Evolutionary conservation across 2,888 invertebrate species (phyloP), one percentile per base, ranked within the genome.

Genomic region (Dicranocentrus wangi): DNA sequence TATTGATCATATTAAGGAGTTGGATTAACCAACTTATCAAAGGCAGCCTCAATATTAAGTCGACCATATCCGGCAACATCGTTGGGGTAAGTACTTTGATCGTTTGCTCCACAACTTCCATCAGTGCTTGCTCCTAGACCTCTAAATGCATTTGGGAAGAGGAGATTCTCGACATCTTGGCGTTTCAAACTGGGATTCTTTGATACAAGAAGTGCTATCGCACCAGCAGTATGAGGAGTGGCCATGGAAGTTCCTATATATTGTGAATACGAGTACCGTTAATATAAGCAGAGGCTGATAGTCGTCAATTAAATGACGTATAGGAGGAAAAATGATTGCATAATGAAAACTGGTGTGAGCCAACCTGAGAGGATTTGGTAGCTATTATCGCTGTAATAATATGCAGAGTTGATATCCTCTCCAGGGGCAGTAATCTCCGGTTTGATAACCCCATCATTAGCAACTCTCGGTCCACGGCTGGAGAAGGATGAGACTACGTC

Each of bases 191-290:
- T 23, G 7, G 63, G 70, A 17, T 76, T 61, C 17, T 39, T 47
- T 7, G 76, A 76, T 13, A 80, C 13, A 0, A 80, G 27, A 1
- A 80, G 39, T 0, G 80, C 80, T 7, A 13, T 61, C 1, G 76
- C 71, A 5, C 79, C 79, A 8, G 72, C 60, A 23, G 39, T 53
- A 42, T 60, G 66, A 2, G 72, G 80, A 19, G 51, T 39, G 1
- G 66, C 66, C 80, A 80, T 80, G 0, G 39, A 39, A 0, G 80
- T 80, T 51, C 51, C 80, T 13, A n/a, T n/a, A n/a, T n/a, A n/a
- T n/a, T n/a, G n/a, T n/a, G n/a, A n/a, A n/a, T n/a, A n/a, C n/a
- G n/a, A n/a, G n/a, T n/a, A n/a, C n/a, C n/a, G n/a, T n/a, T n/a
- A n/a, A n/a, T n/a, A n/a, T n/a, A n/a, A n/a, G n/a, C n/a, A n/a